Conservation (phyloP, 2,113 vertebrate species). For the Motacilla tschutschensis region DNA sequence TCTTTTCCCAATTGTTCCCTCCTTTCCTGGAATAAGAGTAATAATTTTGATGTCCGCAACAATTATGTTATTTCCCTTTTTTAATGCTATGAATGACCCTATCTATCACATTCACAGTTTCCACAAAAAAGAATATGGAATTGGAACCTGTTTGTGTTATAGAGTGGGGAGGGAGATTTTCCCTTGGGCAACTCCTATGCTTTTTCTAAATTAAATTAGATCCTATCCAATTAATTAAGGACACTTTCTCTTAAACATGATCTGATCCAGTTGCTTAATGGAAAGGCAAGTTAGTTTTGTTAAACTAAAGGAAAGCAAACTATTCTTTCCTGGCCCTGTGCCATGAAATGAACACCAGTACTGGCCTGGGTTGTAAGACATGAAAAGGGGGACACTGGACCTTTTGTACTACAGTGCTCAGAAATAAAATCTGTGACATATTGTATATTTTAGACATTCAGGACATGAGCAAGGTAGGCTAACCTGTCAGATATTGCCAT, state of each 20-base stretch:
- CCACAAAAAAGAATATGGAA: background rate
- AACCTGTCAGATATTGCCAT: background rate
- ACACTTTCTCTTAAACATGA: conserved; percentile 39
- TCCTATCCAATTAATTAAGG: conserved; percentile 51
- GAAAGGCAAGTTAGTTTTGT: conserved; percentile 6
- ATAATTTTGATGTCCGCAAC: background rate
- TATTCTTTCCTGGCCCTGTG: background rate
- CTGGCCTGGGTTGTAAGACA: background rate
- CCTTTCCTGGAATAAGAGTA: background rate
- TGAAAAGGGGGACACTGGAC: background rate
- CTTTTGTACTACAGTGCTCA: background rate
- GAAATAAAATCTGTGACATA: background rate
- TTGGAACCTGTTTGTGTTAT: conserved; percentile 1
- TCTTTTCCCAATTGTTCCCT: background rate
- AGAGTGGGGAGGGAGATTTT: background rate
- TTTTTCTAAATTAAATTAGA: conserved; percentile 49
- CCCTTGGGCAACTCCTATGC: conserved; percentile 25
- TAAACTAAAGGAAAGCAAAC: background rate
- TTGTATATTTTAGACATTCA: background rate
- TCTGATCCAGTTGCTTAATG: conserved; percentile 29
- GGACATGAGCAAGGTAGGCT: background rate
- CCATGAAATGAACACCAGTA: background rate
- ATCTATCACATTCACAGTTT: conserved; percentile 7
- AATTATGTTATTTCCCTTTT: background rate
- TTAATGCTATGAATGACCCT: background rate